Evolutionary conservation across 2,888 invertebrate genomes (phyloP), one percentile per base, ranked within the genome.

Genomic region (Yponomeuta plumbellus): DNA sequence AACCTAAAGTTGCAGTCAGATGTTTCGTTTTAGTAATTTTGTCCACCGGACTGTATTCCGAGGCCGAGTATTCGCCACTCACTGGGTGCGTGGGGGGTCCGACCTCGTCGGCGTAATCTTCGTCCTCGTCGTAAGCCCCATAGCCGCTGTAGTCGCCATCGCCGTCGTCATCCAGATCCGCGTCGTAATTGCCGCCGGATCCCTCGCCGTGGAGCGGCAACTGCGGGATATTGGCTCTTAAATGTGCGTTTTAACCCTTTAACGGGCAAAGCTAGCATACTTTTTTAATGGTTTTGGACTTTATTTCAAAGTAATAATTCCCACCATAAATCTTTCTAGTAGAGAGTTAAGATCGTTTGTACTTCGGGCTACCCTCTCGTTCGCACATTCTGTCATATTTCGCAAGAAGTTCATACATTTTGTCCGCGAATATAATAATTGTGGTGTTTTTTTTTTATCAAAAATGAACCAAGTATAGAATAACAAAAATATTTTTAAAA

Each of bases 101-200:
- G 75, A 52, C 4, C 17, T 52, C 72, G 66, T 82, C 83, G 11
- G 76, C 74, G 72, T 83, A 83, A 40, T 84, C 83, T 59, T 86
- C 81, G 44, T 85, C 84, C 5, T 80, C 78, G 34, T 75, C 69
- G 56, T 68, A 52, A 17, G 13, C 66, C 71, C 57, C 74, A 73
- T 84, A 84, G 11, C 85, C 86, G 78, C 86, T 84, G 80, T 85
- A 84, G 73, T 88, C 85, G 22, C 71, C 80, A 66, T 73, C 80
- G 70, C 85, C 87, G 63, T 86, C 91, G 20, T 92, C 91, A 11
- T 88, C 87, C 71, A 88, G 88, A 62, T 84, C 81, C 71, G 88
- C 89, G 63, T 84, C 81, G 68, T 86, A 85, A 74, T 88, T 86
- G 65, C 74, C 79, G 66, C 87, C 90, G 0, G 89, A 88, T 0